phyloP scores from a whole-genome alignment of 2,888 invertebrate species.

The Parascotia fuliginaria region DNA sequence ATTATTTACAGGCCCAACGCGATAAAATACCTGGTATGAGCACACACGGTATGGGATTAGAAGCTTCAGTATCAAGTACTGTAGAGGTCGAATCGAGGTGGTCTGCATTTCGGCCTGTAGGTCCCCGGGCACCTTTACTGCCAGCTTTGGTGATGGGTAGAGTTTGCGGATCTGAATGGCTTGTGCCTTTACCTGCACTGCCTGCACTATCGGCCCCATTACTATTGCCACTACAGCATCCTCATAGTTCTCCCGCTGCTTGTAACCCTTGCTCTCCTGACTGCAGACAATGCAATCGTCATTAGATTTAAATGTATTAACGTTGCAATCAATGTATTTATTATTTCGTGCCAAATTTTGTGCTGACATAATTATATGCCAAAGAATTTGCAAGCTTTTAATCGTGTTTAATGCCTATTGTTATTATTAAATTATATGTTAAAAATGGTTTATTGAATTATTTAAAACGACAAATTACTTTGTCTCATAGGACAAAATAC shows the following conservation, averaged over 20 bases:
- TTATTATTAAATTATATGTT: constrained; percentile 41
- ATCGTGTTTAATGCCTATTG: constrained; percentile 31
- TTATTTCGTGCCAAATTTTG: constrained; percentile 10
- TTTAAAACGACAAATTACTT: too few species aligned
- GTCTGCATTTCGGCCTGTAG: constrained; percentile 82
- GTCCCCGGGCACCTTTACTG: constrained; percentile 75
- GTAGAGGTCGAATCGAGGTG: constrained; percentile 71
- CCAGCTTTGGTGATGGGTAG: constrained; percentile 80
- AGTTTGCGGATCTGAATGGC: constrained; percentile 83
- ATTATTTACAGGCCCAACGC: constrained; percentile 58
- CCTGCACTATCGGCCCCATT: constrained; percentile 72
- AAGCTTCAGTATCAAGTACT: constrained; percentile 70
- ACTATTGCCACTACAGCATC: constrained; percentile 75
- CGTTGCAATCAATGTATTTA: constrained; percentile 1
- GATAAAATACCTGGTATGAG: constrained; percentile 61
- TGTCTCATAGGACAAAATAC: too few species aligned
- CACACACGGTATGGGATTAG: constrained; percentile 55
- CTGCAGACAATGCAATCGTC: constrained; percentile 78
- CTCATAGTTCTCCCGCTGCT: constrained; percentile 59
- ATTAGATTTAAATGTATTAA: constrained; percentile 39
- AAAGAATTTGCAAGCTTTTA: constrained; percentile 43
- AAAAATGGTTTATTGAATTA: constrained; percentile 11
- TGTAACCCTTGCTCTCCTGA: constrained; percentile 78
- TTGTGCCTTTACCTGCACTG: constrained; percentile 76
- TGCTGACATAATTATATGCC: constrained; percentile 33